Evolutionary conservation across 1,140 invertebrate genomes (phyloP).

Genomic region (Lineus longissimus): DNA sequence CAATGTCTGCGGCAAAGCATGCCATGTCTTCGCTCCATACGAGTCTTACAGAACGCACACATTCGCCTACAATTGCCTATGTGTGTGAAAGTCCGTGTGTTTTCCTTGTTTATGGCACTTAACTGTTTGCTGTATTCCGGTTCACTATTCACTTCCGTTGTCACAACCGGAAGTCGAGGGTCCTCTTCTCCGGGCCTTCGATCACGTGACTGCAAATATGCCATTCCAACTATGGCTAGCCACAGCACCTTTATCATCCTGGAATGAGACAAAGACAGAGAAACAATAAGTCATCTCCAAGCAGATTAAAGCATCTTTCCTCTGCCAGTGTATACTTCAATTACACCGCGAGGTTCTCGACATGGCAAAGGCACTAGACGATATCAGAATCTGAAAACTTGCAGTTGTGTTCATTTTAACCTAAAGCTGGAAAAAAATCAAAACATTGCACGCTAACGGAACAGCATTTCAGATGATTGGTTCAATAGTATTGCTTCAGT

Average conservation of each 20-base stretch:
- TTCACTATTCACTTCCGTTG: background rate
- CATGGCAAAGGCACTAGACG: no score
- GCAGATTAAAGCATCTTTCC: no score
- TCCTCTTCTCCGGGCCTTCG: background rate
- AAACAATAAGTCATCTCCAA: no score
- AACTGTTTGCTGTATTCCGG: background rate
- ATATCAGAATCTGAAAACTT: no score
- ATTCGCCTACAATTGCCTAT: background rate
- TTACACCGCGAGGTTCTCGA: no score
- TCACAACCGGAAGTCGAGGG: background rate
- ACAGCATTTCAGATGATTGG: no score
- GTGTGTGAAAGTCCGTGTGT: background rate
- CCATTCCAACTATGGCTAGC: conserved; percentile 5
- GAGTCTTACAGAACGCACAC: background rate
- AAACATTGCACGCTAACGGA: no score
- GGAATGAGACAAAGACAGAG: background rate
- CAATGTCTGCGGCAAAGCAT: background rate
- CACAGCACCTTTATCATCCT: conserved; percentile 7
- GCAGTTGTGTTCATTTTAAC: no score
- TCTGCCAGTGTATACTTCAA: no score
- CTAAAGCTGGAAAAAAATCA: no score
- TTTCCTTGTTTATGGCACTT: background rate
- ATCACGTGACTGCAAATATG: conserved; percentile 2
- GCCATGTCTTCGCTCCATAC: background rate
- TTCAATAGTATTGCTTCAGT: no score